phyloP scores from a whole-genome alignment of 2,113 vertebrate species.

The Larimichthys polyactis region DNA sequence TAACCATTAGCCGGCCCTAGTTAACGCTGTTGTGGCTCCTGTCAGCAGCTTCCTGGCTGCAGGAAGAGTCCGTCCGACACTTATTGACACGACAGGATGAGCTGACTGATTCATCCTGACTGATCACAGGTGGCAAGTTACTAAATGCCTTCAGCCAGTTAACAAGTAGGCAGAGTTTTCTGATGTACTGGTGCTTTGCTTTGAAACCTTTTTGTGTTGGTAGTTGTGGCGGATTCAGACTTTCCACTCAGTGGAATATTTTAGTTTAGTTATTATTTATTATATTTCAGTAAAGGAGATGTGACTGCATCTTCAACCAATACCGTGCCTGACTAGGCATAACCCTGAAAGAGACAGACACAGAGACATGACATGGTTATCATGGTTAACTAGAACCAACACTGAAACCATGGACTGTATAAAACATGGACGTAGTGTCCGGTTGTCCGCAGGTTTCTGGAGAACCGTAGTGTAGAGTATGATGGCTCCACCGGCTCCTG shows the following conservation, averaged over 20 bases:
- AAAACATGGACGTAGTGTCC: too few relatives aligned
- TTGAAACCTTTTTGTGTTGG: too few relatives aligned
- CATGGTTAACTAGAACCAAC: not conserved
- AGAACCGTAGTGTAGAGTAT: too few relatives aligned
- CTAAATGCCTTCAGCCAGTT: slow-evolving; percentile 1
- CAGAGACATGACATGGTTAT: not conserved
- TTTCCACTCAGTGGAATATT: not conserved
- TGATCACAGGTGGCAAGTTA: slow-evolving; percentile 25
- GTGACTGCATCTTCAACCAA: too few relatives aligned
- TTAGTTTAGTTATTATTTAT: not conserved
- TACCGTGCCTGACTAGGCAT: too few relatives aligned
- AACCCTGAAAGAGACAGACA: too few relatives aligned
- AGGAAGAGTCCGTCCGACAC: slow-evolving; percentile 40
- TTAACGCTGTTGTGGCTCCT: slow-evolving; percentile 57
- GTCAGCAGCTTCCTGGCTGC: slow-evolving; percentile 70
- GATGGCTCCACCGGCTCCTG: too few relatives aligned
- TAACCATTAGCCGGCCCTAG: slow-evolving; percentile 70
- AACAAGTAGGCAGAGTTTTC: not conserved
- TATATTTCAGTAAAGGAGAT: too few relatives aligned
- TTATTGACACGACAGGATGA: slow-evolving; percentile 30
- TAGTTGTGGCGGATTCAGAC: not conserved
- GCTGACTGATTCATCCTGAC: slow-evolving; percentile 8
- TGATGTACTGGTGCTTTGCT: not conserved
- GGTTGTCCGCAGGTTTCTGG: too few relatives aligned
- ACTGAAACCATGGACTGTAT: not conserved